Base-by-base conservation (phyloP, 2,113 vertebrate species). In the Gallinago media region DNA sequence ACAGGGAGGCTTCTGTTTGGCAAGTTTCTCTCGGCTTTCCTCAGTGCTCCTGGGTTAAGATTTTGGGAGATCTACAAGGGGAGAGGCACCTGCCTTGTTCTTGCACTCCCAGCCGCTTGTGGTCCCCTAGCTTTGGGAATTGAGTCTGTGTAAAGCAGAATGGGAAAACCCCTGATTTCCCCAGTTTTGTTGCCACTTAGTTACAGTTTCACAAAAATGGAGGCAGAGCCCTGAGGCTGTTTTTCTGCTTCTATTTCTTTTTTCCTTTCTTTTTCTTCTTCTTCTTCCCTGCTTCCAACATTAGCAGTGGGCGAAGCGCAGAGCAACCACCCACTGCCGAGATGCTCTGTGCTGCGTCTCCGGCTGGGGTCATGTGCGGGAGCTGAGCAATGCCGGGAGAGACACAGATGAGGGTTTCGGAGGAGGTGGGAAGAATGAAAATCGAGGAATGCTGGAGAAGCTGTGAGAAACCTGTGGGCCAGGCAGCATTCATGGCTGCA, bases 251-350 rank as follows among this genome's bases (percentile, higher is more conserved):
- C 52, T 72, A 3, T 84, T 95, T 88, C 12, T 12, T 62, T 90
- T 90, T n/a, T 12, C 50, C n/a, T 81, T 95, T 88, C 61, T 91
- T 96, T 92, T 92, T 97, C 82, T 95, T 93, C 93, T 95, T 92
- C 93, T 65, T 38, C 56, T 95, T 63, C 29, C 70, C 75, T 46
- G 6, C 66, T 74, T 65, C 82, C 31, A 26, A 5, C 68, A 66
- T 68, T 92, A 88, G 38, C 59, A 80, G 93, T 91, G 87, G 96
- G 95, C 3, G 29, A 87, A 85, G 76, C 25, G n/a, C 62, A 77
- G 77, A 32, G 70, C 65, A 78, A 84, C 72, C 81, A 50, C 70
- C 91, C 89, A 93, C 94, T 19, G 15, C 1, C 3, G 72, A 85
- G 91, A 67, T 93, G 46, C 27, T 92, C 92, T 77, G 70, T 83